Percentiles rank a stretch among this genome's conserved stretches.
Evolutionary conservation across 2,113 vertebrate genomes (phyloP).

Genomic region (Zosterops pallidus): DNA sequence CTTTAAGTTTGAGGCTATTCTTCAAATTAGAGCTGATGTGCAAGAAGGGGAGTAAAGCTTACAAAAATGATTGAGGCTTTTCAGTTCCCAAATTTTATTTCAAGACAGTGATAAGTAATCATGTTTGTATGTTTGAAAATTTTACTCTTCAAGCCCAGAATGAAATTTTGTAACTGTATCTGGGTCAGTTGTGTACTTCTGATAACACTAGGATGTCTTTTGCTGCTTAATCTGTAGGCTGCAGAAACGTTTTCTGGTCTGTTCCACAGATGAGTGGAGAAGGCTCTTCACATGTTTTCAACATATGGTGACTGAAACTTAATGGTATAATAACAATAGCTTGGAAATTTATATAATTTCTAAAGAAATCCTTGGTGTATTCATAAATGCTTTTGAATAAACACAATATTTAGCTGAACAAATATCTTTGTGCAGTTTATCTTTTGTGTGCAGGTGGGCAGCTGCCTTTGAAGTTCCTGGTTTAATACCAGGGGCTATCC

Average conservation of each 20-base stretch:
- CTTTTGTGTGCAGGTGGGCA: not conserved
- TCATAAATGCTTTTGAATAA: not conserved
- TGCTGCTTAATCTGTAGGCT: not conserved
- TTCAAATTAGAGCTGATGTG: not conserved
- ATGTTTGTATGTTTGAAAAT: not conserved
- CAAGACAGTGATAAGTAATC: not conserved
- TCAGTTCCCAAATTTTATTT: not conserved
- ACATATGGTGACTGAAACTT: not conserved
- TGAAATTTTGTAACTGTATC: not conserved
- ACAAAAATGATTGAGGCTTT: not conserved
- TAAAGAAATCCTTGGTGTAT: not conserved
- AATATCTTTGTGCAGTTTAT: not conserved
- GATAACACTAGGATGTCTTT: not conserved
- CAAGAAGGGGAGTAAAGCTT: not conserved
- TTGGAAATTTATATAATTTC: slow-evolving; percentile 6
- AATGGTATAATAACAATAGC: not conserved
- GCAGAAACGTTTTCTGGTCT: not conserved
- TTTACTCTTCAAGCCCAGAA: not conserved
- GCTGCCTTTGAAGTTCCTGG: not conserved
- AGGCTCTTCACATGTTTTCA: not conserved
- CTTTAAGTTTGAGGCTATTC: not conserved
- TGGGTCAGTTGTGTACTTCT: not conserved
- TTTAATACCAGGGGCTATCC: not conserved
- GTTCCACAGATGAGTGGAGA: not conserved
- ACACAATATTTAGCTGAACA: not conserved